phyloP scores from a whole-genome alignment of 1,140 invertebrate genomes.

The Globodera rostochiensis region DNA sequence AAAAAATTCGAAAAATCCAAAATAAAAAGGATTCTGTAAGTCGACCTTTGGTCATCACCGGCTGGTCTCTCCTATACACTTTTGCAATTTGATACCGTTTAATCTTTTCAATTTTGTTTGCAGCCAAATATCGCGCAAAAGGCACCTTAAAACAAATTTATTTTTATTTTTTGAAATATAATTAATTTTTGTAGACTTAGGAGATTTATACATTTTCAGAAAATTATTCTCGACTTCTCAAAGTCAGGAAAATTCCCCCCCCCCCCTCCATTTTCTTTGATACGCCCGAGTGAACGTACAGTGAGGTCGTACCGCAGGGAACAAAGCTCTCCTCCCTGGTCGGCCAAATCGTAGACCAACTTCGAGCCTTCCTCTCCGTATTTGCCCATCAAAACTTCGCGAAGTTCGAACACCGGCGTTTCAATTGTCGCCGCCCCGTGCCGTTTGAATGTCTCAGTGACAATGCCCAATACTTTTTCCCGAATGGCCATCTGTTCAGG shows the following conservation, averaged over 20 bases:
- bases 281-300: constrained; percentile 62
- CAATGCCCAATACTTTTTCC: constrained; percentile 83
- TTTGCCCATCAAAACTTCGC: constrained; percentile 97
- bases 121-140: constrained; percentile 93
- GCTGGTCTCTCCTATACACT: constrained; percentile 96
- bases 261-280: no score
- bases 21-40: constrained; percentile 85
- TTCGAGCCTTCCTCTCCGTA: constrained; percentile 99
- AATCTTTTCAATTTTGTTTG: constrained; percentile 91
- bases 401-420: constrained; percentile 95
- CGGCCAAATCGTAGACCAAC: constrained; percentile 94
- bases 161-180: constrained; percentile 68
- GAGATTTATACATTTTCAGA: constrained; percentile 64
- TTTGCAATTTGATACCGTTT: constrained; percentile 75
- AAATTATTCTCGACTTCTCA: background rate
- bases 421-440: constrained; percentile 99
- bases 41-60: constrained; percentile 89
- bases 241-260: no score
- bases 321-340: constrained; percentile 90
- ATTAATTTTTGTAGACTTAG: constrained; percentile 66
- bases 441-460: constrained; percentile 86
- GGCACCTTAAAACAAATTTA: constrained; percentile 89
- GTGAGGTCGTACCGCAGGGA: constrained; percentile 71
- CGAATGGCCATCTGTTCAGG: constrained; percentile 91
- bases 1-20: background rate